Conservation (phyloP, 2,888 invertebrate genomes). For the Ectropis crepuscularia region DNA sequence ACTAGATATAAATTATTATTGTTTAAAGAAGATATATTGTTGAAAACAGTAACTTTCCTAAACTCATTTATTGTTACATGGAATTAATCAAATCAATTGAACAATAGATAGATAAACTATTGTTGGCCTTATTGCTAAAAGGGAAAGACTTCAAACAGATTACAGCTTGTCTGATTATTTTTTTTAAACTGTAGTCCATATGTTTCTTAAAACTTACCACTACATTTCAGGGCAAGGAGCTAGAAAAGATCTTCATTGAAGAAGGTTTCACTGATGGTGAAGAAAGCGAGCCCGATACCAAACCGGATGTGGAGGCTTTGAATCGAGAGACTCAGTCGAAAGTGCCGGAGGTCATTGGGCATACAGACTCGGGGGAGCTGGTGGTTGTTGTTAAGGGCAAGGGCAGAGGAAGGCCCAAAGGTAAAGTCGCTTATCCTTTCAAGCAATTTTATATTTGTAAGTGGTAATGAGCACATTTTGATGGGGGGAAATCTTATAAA, state of each 20-base stretch:
- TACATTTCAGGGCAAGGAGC: conserved; percentile 86
- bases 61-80: too few species aligned
- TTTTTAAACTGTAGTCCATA: not conserved
- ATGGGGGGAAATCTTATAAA: too few species aligned
- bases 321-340: conserved; percentile 51
- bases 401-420: conserved; percentile 83
- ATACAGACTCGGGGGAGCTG: conserved; percentile 86
- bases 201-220: not conserved
- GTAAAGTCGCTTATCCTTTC: conserved; percentile 42
- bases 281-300: conserved; percentile 74
- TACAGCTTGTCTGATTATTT: too few species aligned
- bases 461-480: too few species aligned
- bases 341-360: conserved; percentile 86
- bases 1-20: too few species aligned
- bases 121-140: too few species aligned
- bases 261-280: conserved; percentile 88
- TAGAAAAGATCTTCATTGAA: conserved; percentile 89
- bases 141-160: too few species aligned
- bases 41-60: too few species aligned
- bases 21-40: too few species aligned
- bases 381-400: conserved; percentile 85
- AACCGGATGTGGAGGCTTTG: conserved; percentile 43
- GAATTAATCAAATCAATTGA: too few species aligned
- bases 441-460: too few species aligned
- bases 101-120: too few species aligned